Percentiles rank a stretch among this genome's conserved stretches.
phyloP scores from a whole-genome alignment of 2,797 vertebrate genomes.

The Gymnopithys bicolor region DNA sequence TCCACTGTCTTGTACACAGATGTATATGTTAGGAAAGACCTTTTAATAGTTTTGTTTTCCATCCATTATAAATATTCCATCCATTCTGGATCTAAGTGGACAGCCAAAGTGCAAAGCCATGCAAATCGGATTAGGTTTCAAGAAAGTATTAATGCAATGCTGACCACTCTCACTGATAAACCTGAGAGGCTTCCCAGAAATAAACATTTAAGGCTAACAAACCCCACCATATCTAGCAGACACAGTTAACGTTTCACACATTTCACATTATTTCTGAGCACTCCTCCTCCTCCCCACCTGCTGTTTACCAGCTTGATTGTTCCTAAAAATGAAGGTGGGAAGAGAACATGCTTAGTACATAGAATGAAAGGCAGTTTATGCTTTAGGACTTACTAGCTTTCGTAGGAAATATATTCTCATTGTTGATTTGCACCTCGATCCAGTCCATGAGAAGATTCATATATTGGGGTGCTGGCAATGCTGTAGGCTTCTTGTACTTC shows the following conservation, averaged over 20 bases:
- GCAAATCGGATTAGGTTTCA: neutral
- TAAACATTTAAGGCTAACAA: neutral
- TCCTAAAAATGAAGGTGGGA: neutral
- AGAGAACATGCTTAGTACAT: neutral
- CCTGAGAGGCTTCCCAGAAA: neutral
- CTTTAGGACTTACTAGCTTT: constrained; percentile 76
- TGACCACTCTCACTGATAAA: neutral
- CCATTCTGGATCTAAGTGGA: neutral
- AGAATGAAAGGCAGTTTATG: neutral
- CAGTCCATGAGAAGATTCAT: constrained; percentile 90
- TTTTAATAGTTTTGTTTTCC: neutral
- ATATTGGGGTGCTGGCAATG: constrained; percentile 84
- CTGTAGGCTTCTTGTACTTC: constrained; percentile 86
- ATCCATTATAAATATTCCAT: neutral
- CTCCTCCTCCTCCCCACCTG: neutral
- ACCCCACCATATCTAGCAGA: neutral
- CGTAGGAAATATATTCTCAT: constrained; percentile 86
- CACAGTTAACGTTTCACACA: neutral
- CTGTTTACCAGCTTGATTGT: neutral
- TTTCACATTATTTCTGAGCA: neutral
- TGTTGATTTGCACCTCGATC: constrained; percentile 88
- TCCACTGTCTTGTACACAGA: neutral
- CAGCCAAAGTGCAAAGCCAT: neutral
- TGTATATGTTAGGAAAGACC: neutral
- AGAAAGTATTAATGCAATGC: neutral